phyloP scores from a whole-genome alignment of 2,113 vertebrate species.

The Tachuris rubrigastra region DNA sequence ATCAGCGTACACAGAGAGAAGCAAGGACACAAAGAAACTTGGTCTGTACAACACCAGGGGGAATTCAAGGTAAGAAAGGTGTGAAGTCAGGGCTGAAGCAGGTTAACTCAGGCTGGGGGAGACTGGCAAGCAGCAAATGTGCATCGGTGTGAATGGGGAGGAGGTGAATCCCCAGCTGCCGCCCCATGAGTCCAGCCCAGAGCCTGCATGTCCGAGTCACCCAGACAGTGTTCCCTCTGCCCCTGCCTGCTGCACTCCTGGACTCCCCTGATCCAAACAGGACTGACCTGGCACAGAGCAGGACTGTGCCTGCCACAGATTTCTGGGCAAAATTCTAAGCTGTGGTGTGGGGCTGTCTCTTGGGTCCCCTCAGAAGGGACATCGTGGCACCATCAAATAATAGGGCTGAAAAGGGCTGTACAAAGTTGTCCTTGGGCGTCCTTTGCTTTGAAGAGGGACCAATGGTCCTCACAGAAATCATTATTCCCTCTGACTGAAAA shows the following conservation, averaged over 20 bases:
- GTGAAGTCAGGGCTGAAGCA: background rate
- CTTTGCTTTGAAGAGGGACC: background rate
- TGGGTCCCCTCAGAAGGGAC: background rate
- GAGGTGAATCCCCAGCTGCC: background rate
- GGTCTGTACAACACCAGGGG: background rate
- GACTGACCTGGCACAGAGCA: background rate
- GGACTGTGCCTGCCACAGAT: background rate
- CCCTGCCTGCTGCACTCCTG: background rate
- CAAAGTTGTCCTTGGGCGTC: background rate
- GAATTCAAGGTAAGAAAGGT: background rate
- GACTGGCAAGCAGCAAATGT: background rate
- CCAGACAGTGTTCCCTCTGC: rapidly evolving
- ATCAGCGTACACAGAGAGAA: rapidly evolving
- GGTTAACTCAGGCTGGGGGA: background rate
- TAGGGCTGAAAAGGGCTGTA: background rate
- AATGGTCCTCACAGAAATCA: background rate
- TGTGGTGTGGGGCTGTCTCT: background rate
- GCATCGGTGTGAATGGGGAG: rapidly evolving
- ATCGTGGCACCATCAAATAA: rapidly evolving
- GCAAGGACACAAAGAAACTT: background rate
- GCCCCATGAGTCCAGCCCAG: background rate
- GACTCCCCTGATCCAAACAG: background rate
- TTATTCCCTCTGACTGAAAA: background rate
- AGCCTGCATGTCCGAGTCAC: rapidly evolving
- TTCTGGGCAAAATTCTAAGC: background rate